Base-by-base conservation (phyloP, 2,888 invertebrate species). In the Philhelius pedissequus region DNA sequence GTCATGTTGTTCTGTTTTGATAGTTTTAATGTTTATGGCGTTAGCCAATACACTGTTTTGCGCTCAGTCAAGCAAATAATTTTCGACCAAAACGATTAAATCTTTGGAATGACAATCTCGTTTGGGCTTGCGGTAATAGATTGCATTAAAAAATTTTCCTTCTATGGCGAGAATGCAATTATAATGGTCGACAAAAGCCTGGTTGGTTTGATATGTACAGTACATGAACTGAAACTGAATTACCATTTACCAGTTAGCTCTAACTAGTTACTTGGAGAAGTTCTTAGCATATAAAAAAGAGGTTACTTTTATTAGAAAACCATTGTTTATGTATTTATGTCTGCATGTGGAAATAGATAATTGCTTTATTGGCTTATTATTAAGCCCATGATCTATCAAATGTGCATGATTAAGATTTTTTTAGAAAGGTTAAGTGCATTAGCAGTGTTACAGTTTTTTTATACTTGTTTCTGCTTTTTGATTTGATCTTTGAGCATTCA, bases 221-320 rank as follows among this genome's bases (percentile, higher is more conserved):
- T 27, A 30, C 43, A 13, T 62, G 27, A 15, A 11, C 18, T 8
- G 18, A 58, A 15, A 11, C 18, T 8, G 18, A 58, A 11, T 27
- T n/a, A 35, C 32, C n/a, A n/a, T 32, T 27, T 25, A n/a, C 9
- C 20, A 35, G 35, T 22, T 27, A 45, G 43, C 54, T 48, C 20
- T 68, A n/a, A n/a, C n/a, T n/a, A 62, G 66, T 79, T 52, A 68
- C 45, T 74, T 60, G 38, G 15, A 66, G 58, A 60, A 75, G 69
- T 27, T 22, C 32, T 32, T 18, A 32, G 18, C 15, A 27, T 27
- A 40, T 27, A 40, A 40, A 25, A 40, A 40, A 60, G 15, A 60
- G 40, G 15, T 40, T 25, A n/a, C 18, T 18, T 15, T 25, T 40
- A 25, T 15, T 15, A 25, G 25, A 15, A 15, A 60, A 5, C 40